Conservation (phyloP, 2,797 vertebrate genomes). For the Sebastes hubbsi region DNA sequence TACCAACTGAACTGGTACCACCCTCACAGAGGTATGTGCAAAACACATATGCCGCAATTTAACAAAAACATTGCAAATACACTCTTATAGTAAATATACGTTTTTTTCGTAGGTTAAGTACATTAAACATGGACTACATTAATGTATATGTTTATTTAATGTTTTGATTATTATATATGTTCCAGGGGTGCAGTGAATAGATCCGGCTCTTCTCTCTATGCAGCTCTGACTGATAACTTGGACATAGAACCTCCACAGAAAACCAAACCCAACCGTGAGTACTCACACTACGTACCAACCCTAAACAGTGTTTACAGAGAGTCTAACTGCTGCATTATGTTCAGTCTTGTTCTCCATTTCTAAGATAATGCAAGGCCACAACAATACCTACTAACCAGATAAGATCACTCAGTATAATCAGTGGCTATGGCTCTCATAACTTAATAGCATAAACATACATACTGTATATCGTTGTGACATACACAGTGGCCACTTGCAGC, state of each 20-base stretch:
- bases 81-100: neutral
- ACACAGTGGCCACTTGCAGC: neutral
- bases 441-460: neutral
- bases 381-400: neutral
- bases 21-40: conserved; percentile 87
- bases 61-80: neutral
- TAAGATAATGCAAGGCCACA: neutral
- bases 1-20: conserved; percentile 91
- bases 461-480: neutral
- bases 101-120: too few species aligned
- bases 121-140: neutral
- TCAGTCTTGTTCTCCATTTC: neutral
- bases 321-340: neutral
- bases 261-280: conserved; percentile 86
- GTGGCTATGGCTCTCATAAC: neutral
- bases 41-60: neutral
- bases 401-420: neutral
- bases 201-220: conserved; percentile 81
- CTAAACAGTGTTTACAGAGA: neutral
- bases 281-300: neutral
- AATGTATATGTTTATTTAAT: neutral
- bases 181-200: conserved; percentile 86
- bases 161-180: neutral
- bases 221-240: conserved; percentile 84
- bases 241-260: conserved; percentile 88